Base-by-base conservation (phyloP, 2,888 invertebrate species). In the Euspilapteryx auroguttella region DNA sequence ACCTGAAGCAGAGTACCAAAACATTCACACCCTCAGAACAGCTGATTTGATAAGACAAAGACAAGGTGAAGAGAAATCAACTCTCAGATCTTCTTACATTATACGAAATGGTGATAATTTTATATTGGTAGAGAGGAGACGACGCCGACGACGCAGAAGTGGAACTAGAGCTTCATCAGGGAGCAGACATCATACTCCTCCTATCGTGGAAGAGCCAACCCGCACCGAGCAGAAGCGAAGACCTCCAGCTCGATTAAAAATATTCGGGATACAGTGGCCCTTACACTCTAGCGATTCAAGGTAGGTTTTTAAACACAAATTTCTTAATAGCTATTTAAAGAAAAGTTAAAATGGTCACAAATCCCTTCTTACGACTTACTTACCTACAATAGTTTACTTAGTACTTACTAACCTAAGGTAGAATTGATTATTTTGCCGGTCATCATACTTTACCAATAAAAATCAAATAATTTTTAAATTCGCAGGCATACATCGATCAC, bases 401-500 rank as follows among this genome's bases (percentile, higher is more conserved):
- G 20, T 7, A 8, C 11, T 12, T 24, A 12, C 8, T n/a, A n/a
- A 12, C n/a, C 8, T 4, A 24, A 10, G 24, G 2, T n/a, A n/a
- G n/a, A n/a, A n/a, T n/a, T n/a, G n/a, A n/a, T n/a, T n/a, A n/a
- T n/a, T n/a, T n/a, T n/a, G n/a, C n/a, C n/a, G n/a, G n/a, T n/a
- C n/a, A n/a, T n/a, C n/a, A n/a, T n/a, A n/a, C n/a, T n/a, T n/a
- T n/a, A n/a, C n/a, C n/a, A n/a, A n/a, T n/a, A n/a, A n/a, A n/a
- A n/a, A n/a, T n/a, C n/a, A n/a, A n/a, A n/a, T n/a, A n/a, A n/a
- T n/a, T n/a, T n/a, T n/a, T n/a, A 12, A 11, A 6, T 27, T 38
- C 39, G 1, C 50, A 71, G 71, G 33, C 71, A 76, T 37, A 69
- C 75, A 1, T 77, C 77, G 12, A 76, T 89, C 38, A 85, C 88